Evolutionary conservation across 2,113 vertebrate genomes (phyloP), one percentile per base, ranked within the genome.

Genomic region (Eurystomus gularis): DNA sequence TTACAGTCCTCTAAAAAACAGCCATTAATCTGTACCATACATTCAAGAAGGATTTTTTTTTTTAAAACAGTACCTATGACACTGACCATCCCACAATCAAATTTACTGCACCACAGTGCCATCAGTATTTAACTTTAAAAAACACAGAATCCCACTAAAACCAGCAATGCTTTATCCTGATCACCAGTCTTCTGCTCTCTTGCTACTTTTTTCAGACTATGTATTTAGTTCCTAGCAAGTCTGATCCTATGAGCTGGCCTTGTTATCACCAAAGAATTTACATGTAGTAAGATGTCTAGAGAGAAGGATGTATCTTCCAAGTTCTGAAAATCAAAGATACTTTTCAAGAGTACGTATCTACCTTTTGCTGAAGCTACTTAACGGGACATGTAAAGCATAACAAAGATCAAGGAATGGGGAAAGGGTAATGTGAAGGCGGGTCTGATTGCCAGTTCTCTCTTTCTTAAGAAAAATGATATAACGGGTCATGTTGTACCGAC

Each of bases 151-250:
- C 7, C 21, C 4, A 19, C 31, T 44, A 44, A 33, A 58, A 1
- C 0, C 10, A 51, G 4, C 9, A 75, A 52, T 26, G 9, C 3
- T 31, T 4, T 49, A 3, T 14, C 39, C 8, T 51, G 19, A 4
- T 29, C 10, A 57, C 20, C 48, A 55, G 60, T 16, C 9, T 60
- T 73, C 17, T 71, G 16, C n/a, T 57, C 13, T 40, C 29, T 39
- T 48, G 16, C 4, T 58, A 42, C 13, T 66, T 49, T 35, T 49
- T 55, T 42, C 28, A 40, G 42, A 65, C 20, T 57, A 21, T 25
- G 5, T 21, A 11, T 49, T 35, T 55, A 62, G 40, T 25, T 72
- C 37, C 5, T 58, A 51, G 18, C 26, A 60, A 5, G 7, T 3
- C 21, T 23, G 26, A 58, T 58, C 20, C 42, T 31, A 14, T 28